Evolutionary conservation across 2,113 vertebrate genomes (phyloP), one percentile per base, ranked within the genome.

Genomic region (Promerops cafer): DNA sequence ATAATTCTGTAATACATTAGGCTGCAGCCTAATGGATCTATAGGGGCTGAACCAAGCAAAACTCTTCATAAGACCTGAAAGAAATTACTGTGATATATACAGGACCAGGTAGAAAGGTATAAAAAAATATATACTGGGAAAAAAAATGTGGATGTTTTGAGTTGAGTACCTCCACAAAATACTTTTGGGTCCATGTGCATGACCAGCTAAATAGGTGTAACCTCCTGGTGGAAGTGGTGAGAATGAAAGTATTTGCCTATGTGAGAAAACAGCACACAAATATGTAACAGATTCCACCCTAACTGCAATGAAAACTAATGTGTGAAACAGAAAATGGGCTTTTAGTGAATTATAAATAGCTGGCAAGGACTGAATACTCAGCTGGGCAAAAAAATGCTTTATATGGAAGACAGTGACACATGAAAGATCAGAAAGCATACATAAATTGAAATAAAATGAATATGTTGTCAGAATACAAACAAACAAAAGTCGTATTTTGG

Each of bases 291-390:
- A 84, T 89, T 76, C 77, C 26, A 91, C n/a, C 31, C 56, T 63
- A 91, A 80, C 86, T 91, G 69, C 91, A 89, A 53, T 42, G 40
- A 31, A 94, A 94, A 94, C 59, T 72, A 77, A 75, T 42, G 44
- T 78, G 53, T 56, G 47, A 95, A 89, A 95, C 52, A 87, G 87
- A 95, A 94, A 94, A 91, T 10, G 59, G 49, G 53, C 23, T 93
- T 95, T 92, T 27, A 81, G 60, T 82, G 74, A 92, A 65, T 93
- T 82, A 89, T 68, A 78, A 94, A 91, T 59, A 94, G 49, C 40
- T 84, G 64, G n/a, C 72, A 92, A 91, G 57, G 72, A 84, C 44
- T 85, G 65, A 80, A 88, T 39, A 93, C 54, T 87, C 91, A 84
- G 57, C 37, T 94, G 57, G 31, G 54, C 0, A 0, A 92, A 91